Percentiles rank a stretch among this genome's conserved stretches.
phyloP scores from a whole-genome alignment of 2,113 vertebrate genomes.

The Ptilorrhoa leucosticta region DNA sequence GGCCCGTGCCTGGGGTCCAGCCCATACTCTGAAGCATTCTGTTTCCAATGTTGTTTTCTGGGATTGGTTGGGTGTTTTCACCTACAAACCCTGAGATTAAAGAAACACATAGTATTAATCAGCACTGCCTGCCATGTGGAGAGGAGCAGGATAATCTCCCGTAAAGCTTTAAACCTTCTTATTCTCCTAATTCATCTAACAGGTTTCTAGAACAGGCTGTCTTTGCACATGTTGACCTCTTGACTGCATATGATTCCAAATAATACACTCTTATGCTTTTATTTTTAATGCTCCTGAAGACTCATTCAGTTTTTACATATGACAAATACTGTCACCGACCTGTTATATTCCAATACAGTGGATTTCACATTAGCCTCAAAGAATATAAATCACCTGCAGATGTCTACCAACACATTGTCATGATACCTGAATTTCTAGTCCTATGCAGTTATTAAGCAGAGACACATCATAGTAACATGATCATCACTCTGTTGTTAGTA shows the following conservation, averaged over 20 bases:
- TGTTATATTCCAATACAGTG: neutral
- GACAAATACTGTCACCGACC: neutral
- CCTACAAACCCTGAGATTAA: conserved; percentile 83
- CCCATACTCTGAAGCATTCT: conserved; percentile 97
- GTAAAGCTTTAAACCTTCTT: conserved; percentile 66
- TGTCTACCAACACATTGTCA: neutral
- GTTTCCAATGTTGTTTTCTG: conserved; percentile 90
- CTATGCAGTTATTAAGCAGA: neutral
- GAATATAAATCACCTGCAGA: neutral
- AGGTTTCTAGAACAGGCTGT: conserved; percentile 57
- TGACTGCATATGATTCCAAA: conserved; percentile 9
- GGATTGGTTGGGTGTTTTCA: conserved; percentile 85
- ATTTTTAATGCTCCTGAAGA: neutral
- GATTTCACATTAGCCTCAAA: neutral
- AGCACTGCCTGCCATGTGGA: conserved; percentile 32
- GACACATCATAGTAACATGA: neutral
- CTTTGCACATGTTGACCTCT: conserved; percentile 47
- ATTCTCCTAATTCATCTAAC: conserved; percentile 69
- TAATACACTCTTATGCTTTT: neutral
- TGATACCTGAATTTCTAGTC: neutral
- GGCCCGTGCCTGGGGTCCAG: conserved; percentile 90
- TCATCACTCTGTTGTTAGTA: neutral
- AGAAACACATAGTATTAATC: conserved; percentile 52
- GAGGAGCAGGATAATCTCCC: conserved; percentile 51
- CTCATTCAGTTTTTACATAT: neutral